Base-by-base conservation (phyloP, 2,888 invertebrate genomes). In the Synergus gifuensis region DNA sequence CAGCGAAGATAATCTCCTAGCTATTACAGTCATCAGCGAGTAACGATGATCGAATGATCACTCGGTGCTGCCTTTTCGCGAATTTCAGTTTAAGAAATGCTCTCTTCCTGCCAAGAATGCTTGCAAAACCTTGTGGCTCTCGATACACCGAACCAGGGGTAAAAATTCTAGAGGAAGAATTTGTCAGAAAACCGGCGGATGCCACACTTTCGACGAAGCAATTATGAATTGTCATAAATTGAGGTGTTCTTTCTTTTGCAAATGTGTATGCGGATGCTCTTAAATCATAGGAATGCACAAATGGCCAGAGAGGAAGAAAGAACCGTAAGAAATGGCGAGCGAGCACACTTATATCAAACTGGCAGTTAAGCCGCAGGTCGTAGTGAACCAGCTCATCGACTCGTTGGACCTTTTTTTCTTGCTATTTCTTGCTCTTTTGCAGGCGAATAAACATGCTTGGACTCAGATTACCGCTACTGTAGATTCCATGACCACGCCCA, bases 381-480 rank as follows among this genome's bases (percentile, higher is more conserved):
- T 73, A 73, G 54, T 73, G 73, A 73, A 73, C 54, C 73, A 73
- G 73, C 54, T 73, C 73, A 73, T 73, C 73, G 73, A 73, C 73
- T 73, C 11, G 49, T 73, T 73, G n/a, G 28, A 73, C n/a, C 69
- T 73, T 73, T 54, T 73, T 73, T 73, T 54, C 1, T 46, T 18
- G 44, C 9, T 22, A n/a, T 49, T 28, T 36, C 28, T n/a, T 54
- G 54, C 73, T 73, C 73, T 58, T 54, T 58, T 73, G 73, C 73
- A 54, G n/a, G 73, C 73, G 12, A 73, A 73, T 73, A 73, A 73
- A 73, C 54, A 73, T 73, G n/a, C 69, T 44, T 49, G 49, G 54
- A 54, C 54, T 73, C n/a, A 4, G 54, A 49, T 73, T 73, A 73
- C 73, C 73, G 73, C 73, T 73, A 73, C 73, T 36, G 73, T 73